These are phyloP conservation scores for Hydraecia micacea DNA, from an alignment of 2,888 invertebrate species.

Conservation along the genomic window DNA sequence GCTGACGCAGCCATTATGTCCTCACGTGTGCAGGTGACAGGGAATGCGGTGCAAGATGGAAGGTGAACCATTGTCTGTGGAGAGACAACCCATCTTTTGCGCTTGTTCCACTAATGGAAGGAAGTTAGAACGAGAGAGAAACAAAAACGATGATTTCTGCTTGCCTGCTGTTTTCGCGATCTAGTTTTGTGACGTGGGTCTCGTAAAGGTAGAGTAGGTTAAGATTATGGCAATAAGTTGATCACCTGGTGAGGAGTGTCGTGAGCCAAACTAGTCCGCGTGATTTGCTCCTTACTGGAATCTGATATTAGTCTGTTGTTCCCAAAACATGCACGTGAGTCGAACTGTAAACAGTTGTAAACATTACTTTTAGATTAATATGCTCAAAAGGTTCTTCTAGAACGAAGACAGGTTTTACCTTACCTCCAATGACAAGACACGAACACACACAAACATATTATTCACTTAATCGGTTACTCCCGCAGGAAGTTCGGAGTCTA, in stretches of 20 bases:
- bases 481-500: constrained; percentile 71
- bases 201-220: not conserved
- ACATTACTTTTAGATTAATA: not conserved
- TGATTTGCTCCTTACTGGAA: not conserved
- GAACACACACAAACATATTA: constrained; percentile 53
- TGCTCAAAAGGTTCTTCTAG: not conserved
- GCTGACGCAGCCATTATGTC: not conserved
- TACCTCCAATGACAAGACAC: constrained; percentile 31
- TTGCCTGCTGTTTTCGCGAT: not conserved
- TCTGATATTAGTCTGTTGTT: not conserved
- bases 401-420: constrained; percentile 23
- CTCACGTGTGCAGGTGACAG: not conserved
- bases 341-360: not conserved
- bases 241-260: not conserved
- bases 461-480: constrained; percentile 68
- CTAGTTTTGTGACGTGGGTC: not conserved
- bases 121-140: not conserved
- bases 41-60: not conserved
- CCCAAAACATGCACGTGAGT: not conserved
- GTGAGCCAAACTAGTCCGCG: not conserved
- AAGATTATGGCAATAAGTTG: not conserved
- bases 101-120: too few species aligned
- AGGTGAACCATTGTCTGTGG: not conserved
- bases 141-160: not conserved
- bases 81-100: not conserved